Conservation (phyloP, 2,888 invertebrate species). For the Helleia helle region DNA sequence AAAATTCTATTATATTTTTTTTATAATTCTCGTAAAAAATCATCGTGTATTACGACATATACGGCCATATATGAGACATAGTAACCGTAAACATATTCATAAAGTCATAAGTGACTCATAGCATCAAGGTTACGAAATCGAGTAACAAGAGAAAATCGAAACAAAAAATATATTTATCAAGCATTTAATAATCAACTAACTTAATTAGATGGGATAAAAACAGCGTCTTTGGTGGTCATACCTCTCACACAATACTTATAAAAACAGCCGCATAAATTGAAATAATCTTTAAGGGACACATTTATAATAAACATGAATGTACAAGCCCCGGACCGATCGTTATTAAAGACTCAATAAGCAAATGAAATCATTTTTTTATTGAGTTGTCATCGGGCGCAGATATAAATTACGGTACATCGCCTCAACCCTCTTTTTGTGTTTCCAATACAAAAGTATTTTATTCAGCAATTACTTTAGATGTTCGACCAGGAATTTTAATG, state of each 20-base stretch:
- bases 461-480: conserved; percentile 72
- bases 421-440: conserved; percentile 52
- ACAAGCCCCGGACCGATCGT: conserved; percentile 49
- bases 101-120: not conserved
- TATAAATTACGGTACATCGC: conserved; percentile 62
- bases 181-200: conserved; percentile 6
- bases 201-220: conserved; percentile 4
- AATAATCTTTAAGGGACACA: conserved; percentile 12
- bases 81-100: not conserved
- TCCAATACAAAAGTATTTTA: conserved; percentile 70
- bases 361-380: conserved; percentile 74
- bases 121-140: not conserved
- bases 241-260: conserved; percentile 30
- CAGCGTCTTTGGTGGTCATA: conserved; percentile 54
- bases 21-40: no score
- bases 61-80: not conserved
- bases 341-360: conserved; percentile 73
- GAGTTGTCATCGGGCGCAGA: conserved; percentile 67
- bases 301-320: conserved; percentile 38
- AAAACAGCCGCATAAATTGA: conserved; percentile 21
- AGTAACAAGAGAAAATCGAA: not conserved
- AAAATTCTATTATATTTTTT: no score
- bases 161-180: not conserved
- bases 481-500: conserved; percentile 67
- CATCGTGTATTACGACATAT: no score